Percentiles rank a stretch among this genome's conserved stretches.
Conservation (phyloP, 1,140 invertebrate genomes). For the Popillia japonica region DNA sequence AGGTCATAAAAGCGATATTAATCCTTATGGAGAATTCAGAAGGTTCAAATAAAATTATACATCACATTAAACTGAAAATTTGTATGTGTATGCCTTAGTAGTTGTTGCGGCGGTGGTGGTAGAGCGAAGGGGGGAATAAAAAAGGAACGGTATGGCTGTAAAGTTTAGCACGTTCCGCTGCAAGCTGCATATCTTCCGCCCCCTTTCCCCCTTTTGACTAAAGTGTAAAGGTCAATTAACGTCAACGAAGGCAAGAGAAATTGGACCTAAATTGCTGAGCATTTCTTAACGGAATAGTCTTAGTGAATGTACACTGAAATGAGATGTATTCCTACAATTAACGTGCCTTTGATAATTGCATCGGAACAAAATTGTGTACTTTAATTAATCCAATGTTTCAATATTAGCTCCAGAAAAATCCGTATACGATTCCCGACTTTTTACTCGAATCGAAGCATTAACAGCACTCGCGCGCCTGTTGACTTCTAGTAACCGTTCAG, state of each 20-base stretch:
- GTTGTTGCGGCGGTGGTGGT: neutral
- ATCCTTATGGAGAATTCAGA: constrained; percentile 4
- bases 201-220: too few species aligned
- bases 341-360: constrained; percentile 16
- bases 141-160: constrained; percentile 5
- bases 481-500: neutral
- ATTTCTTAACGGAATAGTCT: constrained; percentile 19
- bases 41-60: constrained; percentile 29
- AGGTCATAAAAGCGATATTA: constrained; percentile 28
- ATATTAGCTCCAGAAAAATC: neutral
- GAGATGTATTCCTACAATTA: constrained; percentile 9
- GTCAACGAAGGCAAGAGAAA: constrained; percentile 23
- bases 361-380: too few species aligned
- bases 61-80: constrained; percentile 16
- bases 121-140: too few species aligned
- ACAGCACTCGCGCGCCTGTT: neutral
- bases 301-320: constrained; percentile 19
- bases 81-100: neutral
- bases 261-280: constrained; percentile 23
- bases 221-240: constrained; percentile 26
- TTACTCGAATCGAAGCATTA: neutral
- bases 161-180: neutral
- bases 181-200: constrained; percentile 1
- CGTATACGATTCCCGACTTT: neutral
- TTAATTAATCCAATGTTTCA: too few species aligned